phyloP scores from a whole-genome alignment of 1,140 invertebrate genomes.

The Stegodyphus dumicola region DNA sequence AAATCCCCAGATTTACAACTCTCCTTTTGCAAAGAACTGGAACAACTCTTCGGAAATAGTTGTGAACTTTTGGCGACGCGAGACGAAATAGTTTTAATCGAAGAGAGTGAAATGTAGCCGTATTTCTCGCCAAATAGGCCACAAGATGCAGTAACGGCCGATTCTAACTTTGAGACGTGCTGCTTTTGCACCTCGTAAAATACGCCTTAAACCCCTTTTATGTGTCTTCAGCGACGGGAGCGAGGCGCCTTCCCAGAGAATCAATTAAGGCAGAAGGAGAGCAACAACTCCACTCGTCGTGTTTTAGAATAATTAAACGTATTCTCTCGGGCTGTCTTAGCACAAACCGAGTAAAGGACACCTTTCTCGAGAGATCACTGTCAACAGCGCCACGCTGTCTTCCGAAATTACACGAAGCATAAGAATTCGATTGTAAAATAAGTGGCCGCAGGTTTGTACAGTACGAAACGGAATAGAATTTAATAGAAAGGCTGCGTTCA shows the following conservation, averaged over 20 bases:
- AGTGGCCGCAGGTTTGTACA: too few relatives aligned
- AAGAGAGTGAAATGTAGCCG: conserved; percentile 40
- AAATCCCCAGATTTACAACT: conserved; percentile 8
- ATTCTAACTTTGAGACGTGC: conserved; percentile 55
- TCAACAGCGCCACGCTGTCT: neutral
- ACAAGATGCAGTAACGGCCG: conserved; percentile 34
- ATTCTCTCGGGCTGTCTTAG: conserved; percentile 10
- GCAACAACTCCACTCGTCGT: conserved; percentile 42
- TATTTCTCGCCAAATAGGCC: conserved; percentile 47
- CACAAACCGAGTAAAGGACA: conserved; percentile 3
- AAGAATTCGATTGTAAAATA: too few relatives aligned
- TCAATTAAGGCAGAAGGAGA: conserved; percentile 49
- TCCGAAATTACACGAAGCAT: too few relatives aligned
- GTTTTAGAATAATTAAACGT: conserved; percentile 60
- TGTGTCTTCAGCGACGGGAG: conserved; percentile 13
- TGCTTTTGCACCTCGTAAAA: conserved; percentile 56
- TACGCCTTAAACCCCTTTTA: conserved; percentile 46
- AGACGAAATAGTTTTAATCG: conserved; percentile 42
- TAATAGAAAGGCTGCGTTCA: too few relatives aligned
- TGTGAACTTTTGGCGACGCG: conserved; percentile 31
- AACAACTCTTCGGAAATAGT: neutral
- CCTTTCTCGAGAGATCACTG: neutral
- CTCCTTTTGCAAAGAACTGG: neutral
- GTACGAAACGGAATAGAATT: too few relatives aligned
- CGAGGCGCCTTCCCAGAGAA: conserved; percentile 14